phyloP scores from a whole-genome alignment of 2,888 invertebrate species.

The Heliconius cydno region DNA sequence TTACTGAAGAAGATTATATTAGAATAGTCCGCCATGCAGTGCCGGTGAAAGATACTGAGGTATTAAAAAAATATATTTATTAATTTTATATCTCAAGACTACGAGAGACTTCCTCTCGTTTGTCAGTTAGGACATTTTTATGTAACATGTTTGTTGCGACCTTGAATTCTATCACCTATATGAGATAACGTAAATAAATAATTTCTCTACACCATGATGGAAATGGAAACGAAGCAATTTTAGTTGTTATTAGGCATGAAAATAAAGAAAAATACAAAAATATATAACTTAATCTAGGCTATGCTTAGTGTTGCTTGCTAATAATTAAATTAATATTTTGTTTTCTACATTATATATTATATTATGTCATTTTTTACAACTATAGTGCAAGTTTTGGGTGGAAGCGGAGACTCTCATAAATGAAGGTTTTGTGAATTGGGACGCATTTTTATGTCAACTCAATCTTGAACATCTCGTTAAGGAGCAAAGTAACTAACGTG shows the following conservation, averaged over 20 bases:
- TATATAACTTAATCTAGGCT: too few species aligned
- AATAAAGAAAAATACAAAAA: neutral
- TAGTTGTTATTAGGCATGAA: neutral
- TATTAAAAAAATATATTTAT: slow-evolving; percentile 42
- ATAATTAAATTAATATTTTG: neutral
- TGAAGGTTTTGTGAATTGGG: slow-evolving; percentile 77
- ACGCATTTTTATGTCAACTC: slow-evolving; percentile 74
- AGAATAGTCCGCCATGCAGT: slow-evolving; percentile 75
- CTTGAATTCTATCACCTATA: too few species aligned
- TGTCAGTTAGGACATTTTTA: neutral
- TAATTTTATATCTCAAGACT: neutral
- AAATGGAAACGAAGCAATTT: neutral
- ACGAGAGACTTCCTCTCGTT: neutral
- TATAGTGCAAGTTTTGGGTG: slow-evolving; percentile 71
- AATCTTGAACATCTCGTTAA: slow-evolving; percentile 77
- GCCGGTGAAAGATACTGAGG: slow-evolving; percentile 73
- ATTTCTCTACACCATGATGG: neutral
- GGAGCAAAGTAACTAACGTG: slow-evolving; percentile 55
- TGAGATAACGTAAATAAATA: neutral
- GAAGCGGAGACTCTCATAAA: slow-evolving; percentile 66
- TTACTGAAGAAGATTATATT: slow-evolving; percentile 66
- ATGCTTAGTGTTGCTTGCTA: neutral
- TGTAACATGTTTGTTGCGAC: too few species aligned
- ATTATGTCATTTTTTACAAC: slow-evolving; percentile 30
- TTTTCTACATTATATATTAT: neutral